phyloP scores from a whole-genome alignment of 2,888 invertebrate species.

The Drosophila paramelanica region DNA sequence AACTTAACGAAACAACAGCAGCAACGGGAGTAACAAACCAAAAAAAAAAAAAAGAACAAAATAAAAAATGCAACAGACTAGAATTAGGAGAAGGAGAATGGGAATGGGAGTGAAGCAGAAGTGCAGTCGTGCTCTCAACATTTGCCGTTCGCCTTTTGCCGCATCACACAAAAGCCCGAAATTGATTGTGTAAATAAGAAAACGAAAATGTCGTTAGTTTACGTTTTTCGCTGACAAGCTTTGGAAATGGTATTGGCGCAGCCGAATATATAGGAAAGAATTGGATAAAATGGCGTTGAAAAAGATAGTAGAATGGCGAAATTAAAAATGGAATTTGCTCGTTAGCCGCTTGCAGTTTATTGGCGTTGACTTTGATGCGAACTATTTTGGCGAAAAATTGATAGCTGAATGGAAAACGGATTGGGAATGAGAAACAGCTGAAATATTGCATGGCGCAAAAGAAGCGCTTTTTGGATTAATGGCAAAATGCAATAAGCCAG shows the following conservation, averaged over 20 bases:
- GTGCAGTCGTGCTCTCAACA: constrained; percentile 31
- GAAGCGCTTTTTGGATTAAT: constrained; percentile 14
- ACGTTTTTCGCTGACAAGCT: constrained; percentile 78
- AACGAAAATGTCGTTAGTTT: constrained; percentile 80
- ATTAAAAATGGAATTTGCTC: constrained; percentile 80
- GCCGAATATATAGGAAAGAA: background rate
- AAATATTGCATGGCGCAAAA: constrained; percentile 38
- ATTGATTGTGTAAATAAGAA: constrained; percentile 80
- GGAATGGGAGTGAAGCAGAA: background rate
- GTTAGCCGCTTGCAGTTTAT: constrained; percentile 71
- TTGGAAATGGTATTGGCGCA: constrained; percentile 6
- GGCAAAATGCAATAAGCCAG: constrained; percentile 26
- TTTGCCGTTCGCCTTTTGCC: constrained; percentile 59
- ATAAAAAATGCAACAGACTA: constrained; percentile 23
- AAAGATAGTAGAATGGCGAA: constrained; percentile 56
- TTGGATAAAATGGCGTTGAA: constrained; percentile 48
- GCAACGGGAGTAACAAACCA: constrained; percentile 28
- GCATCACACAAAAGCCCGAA: constrained; percentile 73
- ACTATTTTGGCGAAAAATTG: constrained; percentile 59
- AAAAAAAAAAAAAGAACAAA: constrained; percentile 5
- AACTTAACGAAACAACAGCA: constrained; percentile 64
- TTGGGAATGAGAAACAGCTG: constrained; percentile 19
- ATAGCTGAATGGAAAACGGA: constrained; percentile 25
- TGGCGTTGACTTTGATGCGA: constrained; percentile 67
- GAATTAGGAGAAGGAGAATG: background rate